Percentiles rank a stretch among this genome's conserved stretches.
Evolutionary conservation across 2,113 vertebrate species (phyloP).

Genomic region (Leucoraja erinaceus): DNA sequence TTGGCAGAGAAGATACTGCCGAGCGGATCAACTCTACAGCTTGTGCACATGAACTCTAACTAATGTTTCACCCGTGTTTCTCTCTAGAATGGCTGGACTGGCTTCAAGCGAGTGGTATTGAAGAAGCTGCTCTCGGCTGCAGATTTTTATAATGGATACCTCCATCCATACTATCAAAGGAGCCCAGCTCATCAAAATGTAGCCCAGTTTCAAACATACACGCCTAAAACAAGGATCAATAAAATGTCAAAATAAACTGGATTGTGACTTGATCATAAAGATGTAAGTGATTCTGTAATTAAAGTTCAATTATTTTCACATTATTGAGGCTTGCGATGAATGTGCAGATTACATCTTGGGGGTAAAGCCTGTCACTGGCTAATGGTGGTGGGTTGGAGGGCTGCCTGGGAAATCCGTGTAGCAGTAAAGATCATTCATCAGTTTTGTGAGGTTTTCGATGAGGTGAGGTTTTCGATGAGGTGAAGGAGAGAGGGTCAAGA

Average conservation of each 20-base stretch:
- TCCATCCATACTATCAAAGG: slow-evolving; percentile 66
- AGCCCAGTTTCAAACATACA: slow-evolving; percentile 69
- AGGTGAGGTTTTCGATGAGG: no score
- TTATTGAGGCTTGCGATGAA: not conserved
- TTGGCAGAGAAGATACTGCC: not conserved
- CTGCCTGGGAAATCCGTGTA: not conserved
- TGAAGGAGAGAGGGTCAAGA: no score
- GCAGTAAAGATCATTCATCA: no score
- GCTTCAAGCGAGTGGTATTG: slow-evolving; percentile 64
- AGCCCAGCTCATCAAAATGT: slow-evolving; percentile 39
- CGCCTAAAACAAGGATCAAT: slow-evolving; percentile 42
- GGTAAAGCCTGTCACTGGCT: no score
- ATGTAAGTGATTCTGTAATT: slow-evolving; percentile 20
- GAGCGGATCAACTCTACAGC: not conserved
- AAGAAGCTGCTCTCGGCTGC: slow-evolving; percentile 76
- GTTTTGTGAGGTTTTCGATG: no score
- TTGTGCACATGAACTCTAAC: not conserved
- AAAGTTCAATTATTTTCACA: not conserved
- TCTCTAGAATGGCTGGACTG: slow-evolving; percentile 80
- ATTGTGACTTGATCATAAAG: not conserved
- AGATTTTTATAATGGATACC: slow-evolving; percentile 92
- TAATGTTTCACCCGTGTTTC: not conserved
- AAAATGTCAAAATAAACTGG: slow-evolving; percentile 5
- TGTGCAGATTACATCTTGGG: not conserved
- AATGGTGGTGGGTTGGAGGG: not conserved